Percentiles rank a stretch among this genome's conserved stretches.
These are phyloP conservation scores for Podarcis raffonei DNA, from an alignment of 2,113 vertebrate species.

Conservation along the genomic window DNA sequence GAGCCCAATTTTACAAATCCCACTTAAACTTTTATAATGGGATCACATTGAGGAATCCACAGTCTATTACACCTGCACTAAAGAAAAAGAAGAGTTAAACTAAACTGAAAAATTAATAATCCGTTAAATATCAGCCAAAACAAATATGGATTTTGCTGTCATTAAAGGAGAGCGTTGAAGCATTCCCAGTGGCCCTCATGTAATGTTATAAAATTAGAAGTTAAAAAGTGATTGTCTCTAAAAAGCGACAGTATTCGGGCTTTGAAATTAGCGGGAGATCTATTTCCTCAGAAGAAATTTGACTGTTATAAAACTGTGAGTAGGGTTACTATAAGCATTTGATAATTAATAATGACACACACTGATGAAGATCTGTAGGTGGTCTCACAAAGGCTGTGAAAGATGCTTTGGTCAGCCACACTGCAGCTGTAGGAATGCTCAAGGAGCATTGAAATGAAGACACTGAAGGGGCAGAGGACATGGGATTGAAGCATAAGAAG, in stretches of 20 bases:
- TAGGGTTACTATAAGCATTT: background rate
- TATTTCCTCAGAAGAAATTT: background rate
- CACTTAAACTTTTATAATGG: background rate
- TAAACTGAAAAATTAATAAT: slow-evolving; percentile 36
- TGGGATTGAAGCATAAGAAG: too few relatives aligned
- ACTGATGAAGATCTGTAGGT: background rate
- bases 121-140: slow-evolving; percentile 15
- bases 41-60: slow-evolving; percentile 5
- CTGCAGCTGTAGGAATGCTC: background rate
- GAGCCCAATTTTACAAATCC: background rate
- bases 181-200: background rate
- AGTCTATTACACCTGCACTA: background rate
- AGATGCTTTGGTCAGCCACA: background rate
- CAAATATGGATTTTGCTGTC: background rate
- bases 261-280: background rate
- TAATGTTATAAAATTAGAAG: background rate
- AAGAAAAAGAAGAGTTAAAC: slow-evolving; percentile 2
- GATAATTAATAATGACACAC: background rate
- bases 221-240: background rate
- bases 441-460: too few relatives aligned
- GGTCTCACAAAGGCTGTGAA: background rate
- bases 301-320: background rate
- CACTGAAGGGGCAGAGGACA: too few relatives aligned
- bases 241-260: background rate
- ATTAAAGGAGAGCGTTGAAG: background rate